Conservation (phyloP, 1,140 invertebrate species). For the Diachasma alloeum region DNA sequence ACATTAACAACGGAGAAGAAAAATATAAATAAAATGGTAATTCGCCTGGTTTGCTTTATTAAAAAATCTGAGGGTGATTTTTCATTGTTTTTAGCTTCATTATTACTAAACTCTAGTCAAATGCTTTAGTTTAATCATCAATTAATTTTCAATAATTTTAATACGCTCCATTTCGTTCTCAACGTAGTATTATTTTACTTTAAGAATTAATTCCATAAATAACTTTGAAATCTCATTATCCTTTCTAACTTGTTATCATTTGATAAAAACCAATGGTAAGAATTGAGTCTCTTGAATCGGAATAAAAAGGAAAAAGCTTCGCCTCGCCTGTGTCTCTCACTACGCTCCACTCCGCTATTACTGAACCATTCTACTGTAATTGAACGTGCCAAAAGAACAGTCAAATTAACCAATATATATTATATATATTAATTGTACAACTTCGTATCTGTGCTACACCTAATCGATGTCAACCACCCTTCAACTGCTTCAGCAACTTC, state of each 20-base stretch:
- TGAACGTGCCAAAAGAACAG: conserved; percentile 42
- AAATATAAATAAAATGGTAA: background rate
- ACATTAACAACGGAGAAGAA: background rate
- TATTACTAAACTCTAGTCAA: background rate
- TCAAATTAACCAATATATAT: conserved; percentile 36
- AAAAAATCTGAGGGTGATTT: background rate
- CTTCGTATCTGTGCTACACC: conserved; percentile 61
- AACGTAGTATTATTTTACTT: background rate
- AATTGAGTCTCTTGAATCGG: conserved; percentile 55
- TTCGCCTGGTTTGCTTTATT: background rate
- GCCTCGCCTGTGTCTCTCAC: conserved; percentile 65
- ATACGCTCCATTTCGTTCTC: background rate
- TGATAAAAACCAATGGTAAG: conserved; percentile 20
- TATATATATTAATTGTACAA: conserved; percentile 34
- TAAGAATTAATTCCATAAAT: background rate
- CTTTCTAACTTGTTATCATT: conserved; percentile 7
- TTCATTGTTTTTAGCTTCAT: background rate
- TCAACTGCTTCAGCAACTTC: conserved; percentile 61
- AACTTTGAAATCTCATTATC: background rate
- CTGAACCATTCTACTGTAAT: conserved; percentile 7
- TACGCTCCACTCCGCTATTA: conserved; percentile 62
- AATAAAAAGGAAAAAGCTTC: conserved; percentile 58
- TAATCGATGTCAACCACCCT: conserved; percentile 63
- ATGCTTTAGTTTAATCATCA: background rate
- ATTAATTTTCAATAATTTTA: background rate